These are phyloP conservation scores for Xanthorhoe spadicearia DNA, from an alignment of 2,888 invertebrate species.

Conservation along the genomic window DNA sequence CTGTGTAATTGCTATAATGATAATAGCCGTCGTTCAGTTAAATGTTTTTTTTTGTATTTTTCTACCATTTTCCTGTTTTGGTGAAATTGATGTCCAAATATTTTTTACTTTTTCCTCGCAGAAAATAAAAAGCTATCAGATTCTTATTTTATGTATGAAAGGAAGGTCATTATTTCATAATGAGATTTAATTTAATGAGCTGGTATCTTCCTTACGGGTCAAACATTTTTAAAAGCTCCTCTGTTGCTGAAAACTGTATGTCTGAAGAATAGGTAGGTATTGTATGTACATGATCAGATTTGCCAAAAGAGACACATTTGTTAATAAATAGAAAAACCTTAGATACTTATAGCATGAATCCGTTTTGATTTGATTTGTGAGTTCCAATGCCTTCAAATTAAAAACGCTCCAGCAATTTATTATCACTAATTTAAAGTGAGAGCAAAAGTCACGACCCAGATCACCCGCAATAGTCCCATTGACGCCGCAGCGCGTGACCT, in stretches of 20 bases:
- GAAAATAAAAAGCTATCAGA: neutral
- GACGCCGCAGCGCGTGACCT: conserved; percentile 31
- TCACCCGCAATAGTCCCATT: conserved; percentile 30
- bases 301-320: neutral
- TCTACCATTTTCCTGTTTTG: conserved; percentile 2
- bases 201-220: no score
- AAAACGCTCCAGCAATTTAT: conserved; percentile 1
- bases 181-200: no score
- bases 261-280: neutral
- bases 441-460: conserved; percentile 35
- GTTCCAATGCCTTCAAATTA: neutral
- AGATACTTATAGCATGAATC: neutral
- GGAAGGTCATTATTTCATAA: no score
- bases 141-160: neutral
- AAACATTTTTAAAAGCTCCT: no score
- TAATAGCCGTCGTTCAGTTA: conserved; percentile 12
- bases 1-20: conserved; percentile 19
- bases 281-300: neutral
- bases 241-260: no score
- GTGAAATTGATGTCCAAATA: neutral
- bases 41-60: conserved; percentile 17
- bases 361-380: neutral
- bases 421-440: conserved; percentile 23
- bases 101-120: neutral
- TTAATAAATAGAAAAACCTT: neutral